Conservation (phyloP, 2,888 invertebrate species). For the Spatulosminthurus flaviceps region DNA sequence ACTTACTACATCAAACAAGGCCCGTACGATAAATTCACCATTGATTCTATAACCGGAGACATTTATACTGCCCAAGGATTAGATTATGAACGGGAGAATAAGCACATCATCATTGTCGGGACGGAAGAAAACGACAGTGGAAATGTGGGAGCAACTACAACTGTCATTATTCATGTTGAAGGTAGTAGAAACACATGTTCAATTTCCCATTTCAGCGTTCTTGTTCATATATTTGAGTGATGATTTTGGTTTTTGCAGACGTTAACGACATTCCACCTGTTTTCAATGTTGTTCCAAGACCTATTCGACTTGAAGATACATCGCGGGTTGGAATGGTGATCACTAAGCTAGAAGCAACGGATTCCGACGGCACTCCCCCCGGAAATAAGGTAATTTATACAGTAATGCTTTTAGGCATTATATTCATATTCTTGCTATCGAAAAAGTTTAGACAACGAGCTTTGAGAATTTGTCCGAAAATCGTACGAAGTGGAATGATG, state of each 20-base stretch:
- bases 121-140: slow-evolving; percentile 82
- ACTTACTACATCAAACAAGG: slow-evolving; percentile 86
- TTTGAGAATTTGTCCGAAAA: no score
- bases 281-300: slow-evolving; percentile 82
- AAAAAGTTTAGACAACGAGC: no score
- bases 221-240: background rate
- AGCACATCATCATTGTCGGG: slow-evolving; percentile 80
- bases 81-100: slow-evolving; percentile 79
- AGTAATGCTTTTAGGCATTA: background rate
- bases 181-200: slow-evolving; percentile 65
- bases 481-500: no score
- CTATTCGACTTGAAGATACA: slow-evolving; percentile 84
- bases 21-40: slow-evolving; percentile 81
- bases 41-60: slow-evolving; percentile 81
- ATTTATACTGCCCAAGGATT: slow-evolving; percentile 78
- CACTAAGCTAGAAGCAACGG: slow-evolving; percentile 80
- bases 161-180: slow-evolving; percentile 77
- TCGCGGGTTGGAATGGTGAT: slow-evolving; percentile 83
- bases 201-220: no score
- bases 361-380: slow-evolving; percentile 81
- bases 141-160: slow-evolving; percentile 77
- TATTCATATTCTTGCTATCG: background rate
- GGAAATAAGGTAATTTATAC: slow-evolving; percentile 75
- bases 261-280: slow-evolving; percentile 89
- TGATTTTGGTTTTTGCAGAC: slow-evolving; percentile 68